Evolutionary conservation across 2,113 vertebrate species (phyloP).

Genomic region (Pollimyrus isidori): DNA sequence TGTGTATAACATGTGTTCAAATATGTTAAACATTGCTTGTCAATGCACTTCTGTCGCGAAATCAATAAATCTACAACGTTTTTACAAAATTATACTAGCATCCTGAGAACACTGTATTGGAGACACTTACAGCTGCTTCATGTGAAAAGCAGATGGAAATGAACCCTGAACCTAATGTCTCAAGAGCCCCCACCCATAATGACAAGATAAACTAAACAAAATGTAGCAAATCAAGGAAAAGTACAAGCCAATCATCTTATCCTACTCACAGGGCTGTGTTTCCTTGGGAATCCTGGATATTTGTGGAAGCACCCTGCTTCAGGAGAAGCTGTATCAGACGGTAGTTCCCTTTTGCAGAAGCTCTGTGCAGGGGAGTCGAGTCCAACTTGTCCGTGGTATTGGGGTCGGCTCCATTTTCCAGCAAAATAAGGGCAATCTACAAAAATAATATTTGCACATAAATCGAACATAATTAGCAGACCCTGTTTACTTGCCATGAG

Average conservation of each 20-base stretch:
- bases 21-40: not conserved
- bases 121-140: not conserved
- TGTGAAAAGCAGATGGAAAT: not conserved
- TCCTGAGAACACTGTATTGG: not conserved
- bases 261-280: slow-evolving; percentile 88
- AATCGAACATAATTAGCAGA: not conserved
- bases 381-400: slow-evolving; percentile 79
- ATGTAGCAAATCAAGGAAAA: not conserved
- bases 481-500: not conserved
- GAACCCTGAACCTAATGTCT: not conserved
- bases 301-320: slow-evolving; percentile 80
- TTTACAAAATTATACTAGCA: not conserved
- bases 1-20: not conserved
- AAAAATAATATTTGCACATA: not conserved
- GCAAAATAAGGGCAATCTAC: slow-evolving; percentile 81
- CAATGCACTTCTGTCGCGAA: not conserved
- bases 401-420: slow-evolving; percentile 83
- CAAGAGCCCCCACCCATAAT: not conserved
- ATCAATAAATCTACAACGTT: not conserved
- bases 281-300: slow-evolving; percentile 89
- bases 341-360: slow-evolving; percentile 85
- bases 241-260: not conserved
- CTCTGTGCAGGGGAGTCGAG: slow-evolving; percentile 86
- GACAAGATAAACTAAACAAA: not conserved
- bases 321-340: slow-evolving; percentile 87